A percentile compares a stretch with the other conserved stretches of the same genome.
These are phyloP conservation scores for Odontothrips loti DNA, from an alignment of 2,888 invertebrate genomes.

Conservation along the genomic window DNA sequence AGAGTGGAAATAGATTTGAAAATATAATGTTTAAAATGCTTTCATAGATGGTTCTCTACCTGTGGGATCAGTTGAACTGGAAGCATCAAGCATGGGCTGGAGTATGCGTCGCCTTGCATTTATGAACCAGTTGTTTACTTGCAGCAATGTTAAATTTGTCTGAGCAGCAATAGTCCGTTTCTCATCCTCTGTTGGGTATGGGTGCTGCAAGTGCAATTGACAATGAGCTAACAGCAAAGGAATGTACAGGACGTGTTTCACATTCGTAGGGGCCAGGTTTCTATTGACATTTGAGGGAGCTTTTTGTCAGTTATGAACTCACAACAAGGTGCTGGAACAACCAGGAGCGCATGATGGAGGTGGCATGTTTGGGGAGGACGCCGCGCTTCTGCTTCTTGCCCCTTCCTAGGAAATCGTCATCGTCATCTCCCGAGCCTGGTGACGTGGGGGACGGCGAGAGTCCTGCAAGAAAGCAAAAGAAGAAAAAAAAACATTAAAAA, in stretches of 20 bases:
- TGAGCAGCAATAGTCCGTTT: constrained; percentile 84
- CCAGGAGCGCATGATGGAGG: constrained; percentile 95
- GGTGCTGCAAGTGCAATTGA: constrained; percentile 62
- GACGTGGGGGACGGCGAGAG: constrained; percentile 59
- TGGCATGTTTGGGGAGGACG: constrained; percentile 91
- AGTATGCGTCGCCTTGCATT: constrained; percentile 86
- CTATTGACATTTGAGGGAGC: background rate
- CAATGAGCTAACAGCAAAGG: constrained; percentile 14
- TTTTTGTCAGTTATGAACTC: constrained; percentile 45
- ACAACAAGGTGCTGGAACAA: constrained; percentile 94
- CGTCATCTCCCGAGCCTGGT: constrained; percentile 52
- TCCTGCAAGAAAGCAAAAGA: background rate
- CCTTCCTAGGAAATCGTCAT: constrained; percentile 48
- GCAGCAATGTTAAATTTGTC: constrained; percentile 80
- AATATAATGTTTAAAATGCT: constrained; percentile 5
- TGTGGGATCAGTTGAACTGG: constrained; percentile 47
- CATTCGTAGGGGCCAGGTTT: background rate
- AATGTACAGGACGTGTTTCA: background rate
- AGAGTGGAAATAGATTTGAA: constrained; percentile 17
- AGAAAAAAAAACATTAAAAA: background rate
- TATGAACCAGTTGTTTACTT: constrained; percentile 92
- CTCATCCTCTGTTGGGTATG: constrained; percentile 92
- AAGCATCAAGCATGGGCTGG: constrained; percentile 85
- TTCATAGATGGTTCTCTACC: constrained; percentile 34
- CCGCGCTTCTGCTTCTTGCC: constrained; percentile 71